Evolutionary conservation across 2,797 vertebrate species (phyloP).

Genomic region (Falco concolor): DNA sequence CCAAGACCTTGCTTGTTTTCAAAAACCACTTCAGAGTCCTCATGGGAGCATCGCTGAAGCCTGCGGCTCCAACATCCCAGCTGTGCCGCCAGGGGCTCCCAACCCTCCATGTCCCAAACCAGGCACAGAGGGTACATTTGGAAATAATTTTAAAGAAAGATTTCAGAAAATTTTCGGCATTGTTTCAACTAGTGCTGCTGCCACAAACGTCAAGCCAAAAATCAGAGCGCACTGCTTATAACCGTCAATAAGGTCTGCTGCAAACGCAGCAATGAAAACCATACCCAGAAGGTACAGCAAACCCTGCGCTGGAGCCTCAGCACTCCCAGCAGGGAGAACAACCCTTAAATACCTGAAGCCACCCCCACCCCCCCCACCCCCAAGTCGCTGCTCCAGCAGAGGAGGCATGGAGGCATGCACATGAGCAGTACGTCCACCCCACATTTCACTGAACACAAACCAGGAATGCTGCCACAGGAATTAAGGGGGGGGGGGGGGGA

Average conservation of each 20-base stretch:
- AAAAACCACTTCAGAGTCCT: not conserved
- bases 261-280: not conserved
- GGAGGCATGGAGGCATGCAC: not conserved
- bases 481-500: not conserved
- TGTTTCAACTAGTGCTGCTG: not conserved
- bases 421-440: accelerated
- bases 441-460: not conserved
- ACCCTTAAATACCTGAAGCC: not conserved
- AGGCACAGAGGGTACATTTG: not conserved
- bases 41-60: accelerated
- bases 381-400: not conserved
- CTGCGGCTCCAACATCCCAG: not conserved
- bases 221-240: not conserved
- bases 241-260: not conserved
- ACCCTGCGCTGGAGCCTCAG: accelerated
- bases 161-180: not conserved
- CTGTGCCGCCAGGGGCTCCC: not conserved
- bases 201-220: not conserved
- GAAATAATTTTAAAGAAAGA: not conserved
- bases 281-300: not conserved
- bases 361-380: not conserved
- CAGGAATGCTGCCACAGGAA: not conserved
- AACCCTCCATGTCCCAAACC: not conserved
- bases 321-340: not conserved
- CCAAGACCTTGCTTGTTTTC: not conserved